Base-by-base conservation (phyloP, 2,113 vertebrate genomes). In the Plestiodon gilberti region DNA sequence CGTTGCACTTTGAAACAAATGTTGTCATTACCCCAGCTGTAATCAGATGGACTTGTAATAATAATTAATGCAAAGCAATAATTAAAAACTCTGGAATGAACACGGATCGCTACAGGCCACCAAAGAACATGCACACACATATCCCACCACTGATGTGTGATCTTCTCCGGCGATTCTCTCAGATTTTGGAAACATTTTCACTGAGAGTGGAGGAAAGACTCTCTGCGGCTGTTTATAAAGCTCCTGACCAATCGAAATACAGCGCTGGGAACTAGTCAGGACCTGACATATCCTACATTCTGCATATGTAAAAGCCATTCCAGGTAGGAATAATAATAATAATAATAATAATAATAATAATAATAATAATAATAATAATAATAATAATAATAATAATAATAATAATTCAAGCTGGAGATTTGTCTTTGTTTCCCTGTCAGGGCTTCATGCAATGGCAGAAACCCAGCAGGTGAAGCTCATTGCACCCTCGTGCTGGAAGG, bases 21-120 rank as follows among this genome's bases (percentile, higher is more conserved):
- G 92, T 90, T 94, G 92, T 90, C 94, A 93, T 94, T 93, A 90
- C 92, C 87, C 89, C 89, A 89, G 93, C 93, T 89, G 91, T 93
- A 89, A 93, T 93, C 90, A 93, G 92, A 81, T 89, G 0, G 1
- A 40, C 77, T 86, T 90, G 57, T 83, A 88, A 93, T 90, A 93
- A 93, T 89, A 93, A 95, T 94, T 94, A 93, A 88, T 85, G 89
- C 81, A 1, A 48, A 52, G 90, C 77, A 86, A 78, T 94, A 94
- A 95, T 93, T 93, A 95, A 91, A 90, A 91, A 83, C 30, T 87
- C 92, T 93, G 1, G 85, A 90, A 84, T 0, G 43, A 78, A 87
- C 75, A 30, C 0, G 40, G 70, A 84, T 86, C 61, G 77, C 77
- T 57, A 64, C 1, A 43, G 90, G 88, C 82, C 0, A 5, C 74